Evolutionary conservation across 2,797 vertebrate genomes (phyloP).

Genomic region (Oceanodroma leucorhoa): DNA sequence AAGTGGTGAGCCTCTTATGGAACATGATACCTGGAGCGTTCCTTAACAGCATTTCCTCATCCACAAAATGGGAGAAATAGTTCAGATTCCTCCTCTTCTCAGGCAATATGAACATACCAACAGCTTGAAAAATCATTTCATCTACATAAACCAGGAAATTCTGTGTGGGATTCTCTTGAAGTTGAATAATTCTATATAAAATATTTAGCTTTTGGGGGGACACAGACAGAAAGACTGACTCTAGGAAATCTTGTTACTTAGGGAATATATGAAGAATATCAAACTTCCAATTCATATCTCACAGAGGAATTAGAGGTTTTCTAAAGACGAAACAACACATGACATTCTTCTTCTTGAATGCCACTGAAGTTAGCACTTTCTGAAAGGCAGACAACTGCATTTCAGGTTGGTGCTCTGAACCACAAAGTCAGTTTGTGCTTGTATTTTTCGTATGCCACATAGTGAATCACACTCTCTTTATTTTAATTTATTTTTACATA

Average conservation of each 20-base stretch:
- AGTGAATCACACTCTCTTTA: neutral
- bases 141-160: constrained; percentile 10
- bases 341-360: neutral
- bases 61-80: neutral
- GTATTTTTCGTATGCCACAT: neutral
- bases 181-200: neutral
- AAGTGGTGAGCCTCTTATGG: neutral
- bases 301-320: constrained; percentile 24
- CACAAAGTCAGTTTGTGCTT: neutral
- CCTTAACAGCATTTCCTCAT: neutral
- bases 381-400: neutral
- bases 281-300: neutral
- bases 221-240: neutral
- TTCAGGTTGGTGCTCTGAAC: neutral
- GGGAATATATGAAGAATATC: neutral
- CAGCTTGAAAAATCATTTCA: neutral
- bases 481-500: neutral
- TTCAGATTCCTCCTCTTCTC: neutral
- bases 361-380: neutral
- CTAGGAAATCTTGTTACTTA: neutral
- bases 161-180: neutral
- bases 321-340: neutral
- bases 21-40: neutral
- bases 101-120: neutral
- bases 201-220: neutral